Evolutionary conservation across 2,797 vertebrate species (phyloP), one percentile per base, ranked within the genome.

Genomic region (Acrossocheilus wenchowensis): DNA sequence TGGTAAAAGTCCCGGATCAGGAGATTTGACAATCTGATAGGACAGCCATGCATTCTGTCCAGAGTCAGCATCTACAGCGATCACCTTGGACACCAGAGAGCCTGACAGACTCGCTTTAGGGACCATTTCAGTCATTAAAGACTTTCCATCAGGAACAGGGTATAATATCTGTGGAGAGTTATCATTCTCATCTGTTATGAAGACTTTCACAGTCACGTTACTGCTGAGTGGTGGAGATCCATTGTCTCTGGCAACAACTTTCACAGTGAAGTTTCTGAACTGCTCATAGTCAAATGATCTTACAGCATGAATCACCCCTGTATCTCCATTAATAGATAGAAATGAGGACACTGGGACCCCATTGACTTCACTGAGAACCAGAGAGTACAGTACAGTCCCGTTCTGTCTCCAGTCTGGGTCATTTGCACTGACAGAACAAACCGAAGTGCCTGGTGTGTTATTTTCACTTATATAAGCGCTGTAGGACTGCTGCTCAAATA

Each of bases 101-200:
- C 95, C 94, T 0, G 93, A 74, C 91, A 92, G 72, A 78, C 82
- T 79, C 6, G 2, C 19, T 54, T 54, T 34, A 94, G 77, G 93
- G 94, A 36, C 89, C 88, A 54, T 54, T 54, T 54, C 93, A 0
- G 87, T 75, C 75, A 88, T 86, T 52, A 92, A 83, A 1, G 93
- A 6, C 0, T 90, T 94, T 71, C 87, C 88, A 26, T 94, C 94
- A 21, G 94, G 89, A 0, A 89, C 89, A 41, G 96, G 96, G 89
- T 95, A 95, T 21, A 97, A 85, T 64, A 96, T 91, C 2, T 74
- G 91, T 6, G 96, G 96, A 66, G 93, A 91, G 50, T 97, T 96
- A 92, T 97, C 96, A 88, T 97, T 97, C 84, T 93, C 88, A 84
- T 97, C 96, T 39, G 93, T 94, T 89, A 97, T 95, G 88, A 94